Percentiles rank a stretch among this genome's conserved stretches.
phyloP scores from a whole-genome alignment of 2,888 invertebrate species.

The Apamea sordens region DNA sequence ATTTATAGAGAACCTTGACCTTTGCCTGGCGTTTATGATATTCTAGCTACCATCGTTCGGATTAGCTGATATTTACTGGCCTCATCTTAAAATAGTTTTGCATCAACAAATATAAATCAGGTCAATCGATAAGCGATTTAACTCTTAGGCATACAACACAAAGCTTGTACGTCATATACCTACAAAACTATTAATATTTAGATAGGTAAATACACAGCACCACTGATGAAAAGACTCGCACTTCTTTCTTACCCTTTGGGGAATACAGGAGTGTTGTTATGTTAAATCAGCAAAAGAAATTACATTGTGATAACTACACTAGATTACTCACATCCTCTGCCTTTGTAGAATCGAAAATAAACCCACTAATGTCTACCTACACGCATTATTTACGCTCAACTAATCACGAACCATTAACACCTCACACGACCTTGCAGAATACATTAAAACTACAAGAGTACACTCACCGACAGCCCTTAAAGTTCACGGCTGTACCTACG shows the following conservation, averaged over 20 bases:
- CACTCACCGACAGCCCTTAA: slow-evolving; percentile 46
- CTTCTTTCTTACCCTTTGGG: not conserved
- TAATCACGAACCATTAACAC: slow-evolving; percentile 32
- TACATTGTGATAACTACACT: not conserved
- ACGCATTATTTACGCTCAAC: slow-evolving; percentile 12
- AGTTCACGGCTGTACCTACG: slow-evolving; percentile 59
- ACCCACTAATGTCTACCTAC: not conserved
- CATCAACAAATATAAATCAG: slow-evolving; percentile 57
- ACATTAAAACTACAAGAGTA: slow-evolving; percentile 48
- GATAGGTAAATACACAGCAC: not conserved
- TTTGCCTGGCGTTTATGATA: slow-evolving; percentile 31
- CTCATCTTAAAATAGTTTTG: slow-evolving; percentile 43
- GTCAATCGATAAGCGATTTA: slow-evolving; percentile 23
- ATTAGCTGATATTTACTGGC: slow-evolving; percentile 46
- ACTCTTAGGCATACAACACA: slow-evolving; percentile 20
- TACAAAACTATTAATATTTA: not conserved
- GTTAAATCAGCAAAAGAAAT: not conserved
- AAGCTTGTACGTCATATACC: not conserved
- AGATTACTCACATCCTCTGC: not conserved
- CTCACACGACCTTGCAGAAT: slow-evolving; percentile 43
- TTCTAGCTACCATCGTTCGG: slow-evolving; percentile 37
- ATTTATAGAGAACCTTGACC: slow-evolving; percentile 22
- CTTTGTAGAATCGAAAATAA: slow-evolving; percentile 20
- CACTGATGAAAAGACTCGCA: not conserved
- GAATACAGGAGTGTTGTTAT: not conserved